These are phyloP conservation scores for Caenorhabditis sp. DNA, from an alignment of 2,888 invertebrate species.

Conservation along the genomic window DNA sequence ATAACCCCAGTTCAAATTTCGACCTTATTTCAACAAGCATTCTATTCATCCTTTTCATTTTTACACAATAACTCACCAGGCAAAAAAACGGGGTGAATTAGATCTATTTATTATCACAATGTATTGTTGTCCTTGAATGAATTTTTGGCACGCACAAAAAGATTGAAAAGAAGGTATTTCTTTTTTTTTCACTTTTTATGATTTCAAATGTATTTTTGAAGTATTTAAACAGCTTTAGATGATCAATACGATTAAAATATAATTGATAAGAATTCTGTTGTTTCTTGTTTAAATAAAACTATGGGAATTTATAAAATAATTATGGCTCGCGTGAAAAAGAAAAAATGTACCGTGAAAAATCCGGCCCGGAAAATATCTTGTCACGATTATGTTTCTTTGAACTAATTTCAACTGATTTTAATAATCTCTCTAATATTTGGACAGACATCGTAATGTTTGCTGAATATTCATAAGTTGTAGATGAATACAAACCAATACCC, in stretches of 20 bases:
- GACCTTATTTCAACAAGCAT: too few species aligned
- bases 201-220: neutral
- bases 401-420: too few species aligned
- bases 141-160: neutral
- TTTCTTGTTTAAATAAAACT: too few species aligned
- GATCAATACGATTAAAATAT: conserved; percentile 4
- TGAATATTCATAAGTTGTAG: conserved; percentile 38
- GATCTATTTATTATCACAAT: neutral
- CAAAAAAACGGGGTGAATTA: neutral
- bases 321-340: too few species aligned
- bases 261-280: neutral
- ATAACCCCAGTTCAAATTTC: too few species aligned
- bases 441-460: conserved; percentile 2
- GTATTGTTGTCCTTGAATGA: neutral
- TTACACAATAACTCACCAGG: neutral
- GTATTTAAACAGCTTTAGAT: neutral
- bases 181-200: neutral
- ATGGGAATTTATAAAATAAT: too few species aligned
- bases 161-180: neutral
- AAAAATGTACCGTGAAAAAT: too few species aligned
- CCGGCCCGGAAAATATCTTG: neutral
- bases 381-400: neutral
- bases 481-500: conserved; percentile 16
- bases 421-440: too few species aligned
- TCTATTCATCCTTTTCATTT: too few species aligned